Percentiles rank a stretch among this genome's conserved stretches.
Conservation (phyloP, 2,888 invertebrate species). For the Ernsta delagoae region DNA sequence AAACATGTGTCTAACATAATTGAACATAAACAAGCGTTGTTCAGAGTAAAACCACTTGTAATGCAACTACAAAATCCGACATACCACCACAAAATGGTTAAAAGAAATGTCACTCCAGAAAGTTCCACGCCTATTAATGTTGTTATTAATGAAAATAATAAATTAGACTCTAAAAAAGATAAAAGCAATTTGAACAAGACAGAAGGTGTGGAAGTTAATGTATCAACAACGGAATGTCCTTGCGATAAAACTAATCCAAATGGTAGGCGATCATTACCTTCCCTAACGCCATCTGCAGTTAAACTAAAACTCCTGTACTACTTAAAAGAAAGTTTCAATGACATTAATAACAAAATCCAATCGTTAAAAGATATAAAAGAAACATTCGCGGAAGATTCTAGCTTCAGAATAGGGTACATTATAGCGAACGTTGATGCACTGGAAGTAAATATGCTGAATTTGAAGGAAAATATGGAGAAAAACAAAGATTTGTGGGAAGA, state of each 20-base stretch:
- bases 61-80: background rate
- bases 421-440: conserved; percentile 58
- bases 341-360: conserved; percentile 50
- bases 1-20: conserved; percentile 28
- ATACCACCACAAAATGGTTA: conserved; percentile 3
- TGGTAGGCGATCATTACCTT: conserved; percentile 35
- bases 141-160: no score
- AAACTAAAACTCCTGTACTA: conserved; percentile 52
- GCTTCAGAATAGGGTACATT: conserved; percentile 58
- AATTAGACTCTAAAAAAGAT: background rate
- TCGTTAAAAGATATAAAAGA: conserved; percentile 48
- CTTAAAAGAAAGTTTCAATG: conserved; percentile 50
- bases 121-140: no score
- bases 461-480: conserved; percentile 48
- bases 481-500: conserved; percentile 50
- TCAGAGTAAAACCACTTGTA: background rate
- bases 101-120: background rate
- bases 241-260: conserved; percentile 15
- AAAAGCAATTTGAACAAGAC: no score
- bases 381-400: conserved; percentile 43
- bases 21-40: no score
- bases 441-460: conserved; percentile 49
- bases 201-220: background rate
- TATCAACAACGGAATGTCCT: background rate
- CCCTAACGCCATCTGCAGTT: conserved; percentile 39